Conservation (phyloP, 2,113 vertebrate species). For the Poecilia latipinna region DNA sequence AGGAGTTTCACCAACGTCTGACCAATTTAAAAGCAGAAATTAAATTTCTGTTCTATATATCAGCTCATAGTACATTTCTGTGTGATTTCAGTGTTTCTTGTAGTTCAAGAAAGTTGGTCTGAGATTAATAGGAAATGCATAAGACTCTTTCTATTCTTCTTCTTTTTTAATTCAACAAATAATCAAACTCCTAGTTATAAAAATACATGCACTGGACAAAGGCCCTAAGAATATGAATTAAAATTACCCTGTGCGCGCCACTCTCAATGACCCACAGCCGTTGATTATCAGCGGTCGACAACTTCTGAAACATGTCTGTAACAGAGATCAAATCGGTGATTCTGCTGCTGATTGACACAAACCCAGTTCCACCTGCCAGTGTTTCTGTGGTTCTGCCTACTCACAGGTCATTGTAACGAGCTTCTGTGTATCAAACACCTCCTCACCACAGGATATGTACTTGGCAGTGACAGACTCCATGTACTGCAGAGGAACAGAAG, state of each 20-base stretch:
- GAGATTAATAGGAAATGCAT: not conserved
- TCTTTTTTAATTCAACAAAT: not conserved
- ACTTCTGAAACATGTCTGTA: constrained; percentile 90
- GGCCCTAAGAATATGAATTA: not conserved
- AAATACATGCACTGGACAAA: not conserved
- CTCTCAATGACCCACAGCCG: constrained; percentile 82
- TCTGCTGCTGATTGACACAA: not conserved
- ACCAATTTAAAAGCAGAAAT: not conserved
- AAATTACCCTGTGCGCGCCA: constrained; percentile 83
- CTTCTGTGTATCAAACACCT: constrained; percentile 80
- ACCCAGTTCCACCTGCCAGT: not conserved
- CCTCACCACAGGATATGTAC: constrained; percentile 80
- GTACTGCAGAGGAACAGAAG: constrained; percentile 68
- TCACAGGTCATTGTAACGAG: constrained; percentile 89
- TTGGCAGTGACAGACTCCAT: constrained; percentile 81
- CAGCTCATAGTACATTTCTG: not conserved
- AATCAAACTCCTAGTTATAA: not conserved
- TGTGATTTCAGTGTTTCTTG: not conserved
- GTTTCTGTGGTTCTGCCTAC: constrained; percentile 37
- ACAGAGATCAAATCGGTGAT: constrained; percentile 23
- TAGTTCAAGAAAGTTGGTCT: not conserved
- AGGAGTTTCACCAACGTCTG: constrained; percentile 88
- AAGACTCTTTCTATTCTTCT: not conserved
- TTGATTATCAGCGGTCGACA: constrained; percentile 82
- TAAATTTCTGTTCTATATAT: not conserved